Base-by-base conservation (phyloP, 2,888 invertebrate genomes). In the Antheraea assamensis region DNA sequence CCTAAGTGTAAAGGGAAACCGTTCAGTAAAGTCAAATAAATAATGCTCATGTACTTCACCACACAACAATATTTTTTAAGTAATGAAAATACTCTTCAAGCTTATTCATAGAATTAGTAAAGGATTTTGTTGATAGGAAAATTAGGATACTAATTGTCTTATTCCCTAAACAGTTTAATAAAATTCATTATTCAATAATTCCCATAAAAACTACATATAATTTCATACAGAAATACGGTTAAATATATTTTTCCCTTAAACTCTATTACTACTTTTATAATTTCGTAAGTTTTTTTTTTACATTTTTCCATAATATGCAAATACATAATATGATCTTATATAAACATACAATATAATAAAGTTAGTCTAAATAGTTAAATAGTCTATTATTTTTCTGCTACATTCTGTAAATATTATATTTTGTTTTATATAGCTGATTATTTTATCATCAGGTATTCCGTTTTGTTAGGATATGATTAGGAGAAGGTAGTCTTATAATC, bases 181-280 rank as follows among this genome's bases (percentile, higher is more conserved):
- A 94, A 93, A 93, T 89, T 90, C 91, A 93, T 86, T 88, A 88
- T 90, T 92, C 90, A 90, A 92, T 93, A 88, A 90, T 92, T 88
- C 92, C 93, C 94, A 94, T 94, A 94, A 91, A 94, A 94, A 93
- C 94, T 94, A 94, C 94, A 93, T 94, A 94, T 94, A 94, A 94
- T 94, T 93, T 94, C 93, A 93, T 94, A 94, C 93, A 94, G 94
- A 94, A 94, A 94, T 94, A 94, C 93, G 94, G 90, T 94, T 94
- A 94, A 92, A 94, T 94, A 94, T 94, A 94, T 92, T 93, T 86
- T 89, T 90, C 89, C 88, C 92, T 93, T 93, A 93, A 76, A 77
- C 73, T 73, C 88, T 92, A 93, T 88, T 64, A 88, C 94, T 94
- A 94, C 94, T 91, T 90, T 90, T 84, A 89, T 91, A 89, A 87